Percentiles rank a stretch among this genome's conserved stretches.
phyloP scores from a whole-genome alignment of 2,797 vertebrate species.

The Syncerus caffer region DNA sequence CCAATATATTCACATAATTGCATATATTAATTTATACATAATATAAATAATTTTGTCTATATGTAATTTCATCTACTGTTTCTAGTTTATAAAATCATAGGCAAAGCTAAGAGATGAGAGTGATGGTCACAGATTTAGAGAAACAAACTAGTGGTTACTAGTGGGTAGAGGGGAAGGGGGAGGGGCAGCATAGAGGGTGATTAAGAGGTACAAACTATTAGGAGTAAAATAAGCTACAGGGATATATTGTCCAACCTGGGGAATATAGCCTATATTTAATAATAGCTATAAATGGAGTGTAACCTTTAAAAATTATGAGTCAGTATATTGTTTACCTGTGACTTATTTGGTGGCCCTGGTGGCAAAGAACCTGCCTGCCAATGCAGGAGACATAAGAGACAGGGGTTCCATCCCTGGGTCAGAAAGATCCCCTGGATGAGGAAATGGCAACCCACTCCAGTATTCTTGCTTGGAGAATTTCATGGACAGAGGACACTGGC shows the following conservation, averaged over 20 bases:
- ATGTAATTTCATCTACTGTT: background rate
- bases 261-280: background rate
- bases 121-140: background rate
- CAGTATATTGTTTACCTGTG: background rate
- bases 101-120: background rate
- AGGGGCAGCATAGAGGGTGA: background rate
- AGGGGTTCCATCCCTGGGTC: background rate
- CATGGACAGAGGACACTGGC: background rate
- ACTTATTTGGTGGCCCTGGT: background rate
- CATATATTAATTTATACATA: background rate
- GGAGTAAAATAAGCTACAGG: background rate
- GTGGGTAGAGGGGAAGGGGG: too few relatives aligned
- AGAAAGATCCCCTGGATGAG: background rate
- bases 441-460: background rate
- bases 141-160: background rate
- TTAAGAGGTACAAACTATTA: background rate
- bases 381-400: background rate
- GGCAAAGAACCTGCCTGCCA: background rate
- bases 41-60: background rate
- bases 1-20: background rate
- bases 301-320: background rate
- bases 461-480: background rate
- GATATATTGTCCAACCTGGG: background rate
- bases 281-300: background rate
- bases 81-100: background rate